Evolutionary conservation across 1,140 invertebrate species (phyloP), one percentile per base, ranked within the genome.

Genomic region (Plodia interpunctella): DNA sequence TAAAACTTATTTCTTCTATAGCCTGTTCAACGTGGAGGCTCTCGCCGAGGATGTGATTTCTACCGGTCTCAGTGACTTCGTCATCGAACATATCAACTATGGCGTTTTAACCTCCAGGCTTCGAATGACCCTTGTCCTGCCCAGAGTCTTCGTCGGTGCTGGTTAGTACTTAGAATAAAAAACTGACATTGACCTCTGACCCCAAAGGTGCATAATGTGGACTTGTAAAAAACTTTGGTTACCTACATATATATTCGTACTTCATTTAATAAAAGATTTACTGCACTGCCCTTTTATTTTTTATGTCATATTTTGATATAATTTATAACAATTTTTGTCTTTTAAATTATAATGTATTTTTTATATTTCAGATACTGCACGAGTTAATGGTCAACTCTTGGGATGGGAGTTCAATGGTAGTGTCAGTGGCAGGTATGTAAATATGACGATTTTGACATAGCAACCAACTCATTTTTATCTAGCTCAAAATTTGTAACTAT

Each of bases 31-130:
- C 11, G 35, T 62, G 1, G 52, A 62, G 1, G 65, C 52, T 0
- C 52, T 61, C 9, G 20, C 72, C 2, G 60, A 76, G 2, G 17
- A 72, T 0, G 17, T 87, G 0, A 9, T 55, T 0, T 63, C 70
- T 21, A 60, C 30, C 15, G 83, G 83, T 5, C 32, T 76, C 1
- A 78, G 80, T 52, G 68, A 82, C 62, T 80, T 87, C 54, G 65
- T 70, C 52, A 54, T 82, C 49, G 63, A 76, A 49, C 57, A 28
- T 0, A 49, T 82, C 20, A 66, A 66, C 53, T 80, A 62, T 44
- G 57, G 52, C 5, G 18, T 72, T 0, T 30, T 85, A 0, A 58
- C 60, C 17, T 62, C 56, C 20, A 71, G 72, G 0, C 57, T 87
- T 0, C 72, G 49, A 1, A 74, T 82, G 21, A 62, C 72, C 32